Percentiles rank a stretch among this genome's conserved stretches.
Evolutionary conservation across 2,888 invertebrate species (phyloP).

Genomic region (Acrobasis consociella): DNA sequence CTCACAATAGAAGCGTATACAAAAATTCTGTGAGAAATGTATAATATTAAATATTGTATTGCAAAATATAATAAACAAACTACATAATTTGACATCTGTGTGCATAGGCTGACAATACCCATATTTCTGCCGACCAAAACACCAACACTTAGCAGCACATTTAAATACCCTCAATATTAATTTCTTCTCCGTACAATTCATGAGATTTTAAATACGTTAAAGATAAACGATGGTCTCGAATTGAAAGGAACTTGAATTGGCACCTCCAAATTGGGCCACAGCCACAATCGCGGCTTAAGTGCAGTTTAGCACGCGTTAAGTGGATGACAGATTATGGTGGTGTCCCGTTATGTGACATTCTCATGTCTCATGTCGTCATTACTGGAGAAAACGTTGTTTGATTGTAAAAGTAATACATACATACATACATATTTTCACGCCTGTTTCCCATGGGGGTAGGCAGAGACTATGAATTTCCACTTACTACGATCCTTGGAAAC

Average conservation of each 20-base stretch:
- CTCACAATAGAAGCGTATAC: too few species aligned
- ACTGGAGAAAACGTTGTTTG: not conserved
- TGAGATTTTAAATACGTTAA: not conserved
- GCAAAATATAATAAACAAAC: too few species aligned
- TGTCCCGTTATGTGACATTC: conserved; percentile 17
- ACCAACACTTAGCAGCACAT: not conserved
- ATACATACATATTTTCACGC: too few species aligned
- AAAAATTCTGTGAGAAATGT: too few species aligned
- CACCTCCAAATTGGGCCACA: not conserved
- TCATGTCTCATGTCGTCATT: not conserved
- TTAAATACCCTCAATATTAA: not conserved
- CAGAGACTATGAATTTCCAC: too few species aligned
- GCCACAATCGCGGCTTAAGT: conserved; percentile 9
- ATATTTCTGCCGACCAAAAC: not conserved
- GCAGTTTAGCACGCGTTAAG: conserved; percentile 11
- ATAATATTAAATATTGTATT: too few species aligned
- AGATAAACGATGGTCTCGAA: not conserved
- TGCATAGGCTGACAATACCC: not conserved
- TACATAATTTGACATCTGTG: too few species aligned
- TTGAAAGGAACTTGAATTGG: not conserved
- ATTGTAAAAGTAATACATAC: not conserved
- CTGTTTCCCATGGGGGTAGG: too few species aligned
- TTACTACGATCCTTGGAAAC: too few species aligned
- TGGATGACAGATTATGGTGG: conserved; percentile 20
- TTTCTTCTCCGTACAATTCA: not conserved